These are phyloP conservation scores for Cheilosia urbana DNA, from an alignment of 2,888 invertebrate genomes.

Conservation along the genomic window DNA sequence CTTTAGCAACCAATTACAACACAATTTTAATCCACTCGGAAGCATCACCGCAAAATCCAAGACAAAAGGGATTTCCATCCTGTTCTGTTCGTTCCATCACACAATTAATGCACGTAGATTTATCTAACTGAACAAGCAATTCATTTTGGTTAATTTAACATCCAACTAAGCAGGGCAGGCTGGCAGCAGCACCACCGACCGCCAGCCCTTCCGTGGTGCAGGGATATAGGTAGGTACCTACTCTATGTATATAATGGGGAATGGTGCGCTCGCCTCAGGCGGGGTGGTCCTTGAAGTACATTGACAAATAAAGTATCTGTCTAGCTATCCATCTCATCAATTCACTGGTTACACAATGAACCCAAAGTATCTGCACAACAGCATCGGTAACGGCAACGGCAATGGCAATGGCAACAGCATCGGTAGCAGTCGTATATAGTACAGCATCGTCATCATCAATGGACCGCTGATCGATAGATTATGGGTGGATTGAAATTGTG, in stretches of 20 bases:
- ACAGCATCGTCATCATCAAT: constrained; percentile 42
- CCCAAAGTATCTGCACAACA: constrained; percentile 69
- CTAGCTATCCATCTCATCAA: constrained; percentile 69
- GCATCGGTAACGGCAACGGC: not conserved
- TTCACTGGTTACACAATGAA: constrained; percentile 69
- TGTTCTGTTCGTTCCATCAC: constrained; percentile 60
- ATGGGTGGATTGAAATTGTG: constrained; percentile 58
- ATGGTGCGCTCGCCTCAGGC: not conserved
- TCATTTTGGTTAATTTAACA: constrained; percentile 74
- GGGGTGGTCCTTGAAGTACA: constrained; percentile 32
- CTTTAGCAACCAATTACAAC: constrained; percentile 72
- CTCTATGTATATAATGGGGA: not conserved
- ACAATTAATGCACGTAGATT: constrained; percentile 73
- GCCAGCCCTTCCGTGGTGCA: not conserved
- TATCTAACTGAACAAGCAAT: constrained; percentile 74
- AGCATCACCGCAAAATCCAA: constrained; percentile 72
- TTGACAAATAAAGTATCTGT: constrained; percentile 71
- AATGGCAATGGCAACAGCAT: too few species aligned
- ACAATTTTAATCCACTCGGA: constrained; percentile 71
- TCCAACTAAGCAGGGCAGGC: constrained; percentile 55
- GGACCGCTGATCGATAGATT: constrained; percentile 67
- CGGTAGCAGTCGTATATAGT: not conserved
- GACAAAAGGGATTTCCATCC: constrained; percentile 65
- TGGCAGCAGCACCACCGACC: constrained; percentile 1
- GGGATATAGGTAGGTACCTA: not conserved